Conservation (phyloP, 2,113 vertebrate genomes). For the Muscicapa adusta region DNA sequence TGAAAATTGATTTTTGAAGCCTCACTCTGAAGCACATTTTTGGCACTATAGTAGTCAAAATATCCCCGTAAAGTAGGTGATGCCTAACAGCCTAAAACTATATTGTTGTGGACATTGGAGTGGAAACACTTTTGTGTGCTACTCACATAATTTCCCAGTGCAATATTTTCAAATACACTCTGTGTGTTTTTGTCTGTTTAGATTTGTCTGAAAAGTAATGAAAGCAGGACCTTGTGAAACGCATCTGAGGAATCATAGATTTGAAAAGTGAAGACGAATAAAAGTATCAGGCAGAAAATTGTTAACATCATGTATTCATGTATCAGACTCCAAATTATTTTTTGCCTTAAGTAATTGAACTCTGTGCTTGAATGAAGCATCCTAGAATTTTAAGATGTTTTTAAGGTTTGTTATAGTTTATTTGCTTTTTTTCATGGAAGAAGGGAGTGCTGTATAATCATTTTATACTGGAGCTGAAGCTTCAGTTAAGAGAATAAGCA, state of each 20-base stretch:
- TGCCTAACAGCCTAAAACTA: background rate
- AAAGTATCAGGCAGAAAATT: background rate
- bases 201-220: background rate
- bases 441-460: fast-evolving
- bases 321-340: background rate
- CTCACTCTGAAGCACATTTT: background rate
- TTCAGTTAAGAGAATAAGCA: background rate
- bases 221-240: background rate
- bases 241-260: background rate
- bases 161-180: background rate
- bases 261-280: background rate
- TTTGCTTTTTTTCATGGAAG: background rate
- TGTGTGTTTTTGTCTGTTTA: background rate
- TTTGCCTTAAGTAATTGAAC: background rate
- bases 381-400: background rate
- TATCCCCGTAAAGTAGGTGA: background rate
- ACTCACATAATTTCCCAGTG: background rate
- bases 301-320: background rate
- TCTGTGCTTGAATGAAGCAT: background rate
- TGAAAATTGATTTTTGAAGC: background rate
- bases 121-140: background rate
- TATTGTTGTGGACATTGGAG: background rate
- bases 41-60: background rate
- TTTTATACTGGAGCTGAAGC: background rate
- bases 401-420: background rate